Evolutionary conservation across 2,888 invertebrate genomes (phyloP), one percentile per base, ranked within the genome.

Genomic region (Megamerina dolium): DNA sequence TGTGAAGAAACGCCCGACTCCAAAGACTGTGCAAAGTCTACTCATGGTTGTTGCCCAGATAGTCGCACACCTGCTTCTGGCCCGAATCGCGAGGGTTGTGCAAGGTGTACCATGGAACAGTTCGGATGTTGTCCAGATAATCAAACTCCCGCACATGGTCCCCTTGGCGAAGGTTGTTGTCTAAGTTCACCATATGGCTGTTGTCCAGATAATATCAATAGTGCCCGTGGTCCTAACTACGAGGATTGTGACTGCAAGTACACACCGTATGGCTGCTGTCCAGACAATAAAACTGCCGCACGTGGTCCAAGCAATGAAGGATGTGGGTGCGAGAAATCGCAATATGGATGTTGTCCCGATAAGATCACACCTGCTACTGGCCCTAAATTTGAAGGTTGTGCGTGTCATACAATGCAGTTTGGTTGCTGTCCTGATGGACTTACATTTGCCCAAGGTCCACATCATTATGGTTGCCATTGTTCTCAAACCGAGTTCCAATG

Each of bases 91-190:
- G 78, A 82, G 63, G 93, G 91, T 4, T 95, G 95, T 63, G 74
- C 79, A 50, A 73, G 78, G 1, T 90, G 90, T 65, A 75, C 78
- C 19, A 74, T 76, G 2, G 79, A 83, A 20, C 75, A 77, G 1
- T 85, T 81, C 64, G 94, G 95, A 4, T 96, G 96, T 64, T 96
- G 96, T 60, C 79, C 81, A 2, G 94, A 96, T 63, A 81, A 80
- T 3, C 71, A 79, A 55, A 90, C 89, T 0, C 81, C 90, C 0
- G 89, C 95, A 2, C 88, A 90, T 59, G 96, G 95, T 3, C 81
- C 81, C 1, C 80, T 80, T 54, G 73, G 77, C 32, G 87, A 90
- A 68, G 95, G 93, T 0, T 91, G 90, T 63, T 91, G 90, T 58
- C 69, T 88, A 36, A 76, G 77, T 19, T 74, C 80, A 3, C 72